Evolutionary conservation across 2,113 vertebrate genomes (phyloP), one percentile per base, ranked within the genome.

Genomic region (Lanius ludovicianus): DNA sequence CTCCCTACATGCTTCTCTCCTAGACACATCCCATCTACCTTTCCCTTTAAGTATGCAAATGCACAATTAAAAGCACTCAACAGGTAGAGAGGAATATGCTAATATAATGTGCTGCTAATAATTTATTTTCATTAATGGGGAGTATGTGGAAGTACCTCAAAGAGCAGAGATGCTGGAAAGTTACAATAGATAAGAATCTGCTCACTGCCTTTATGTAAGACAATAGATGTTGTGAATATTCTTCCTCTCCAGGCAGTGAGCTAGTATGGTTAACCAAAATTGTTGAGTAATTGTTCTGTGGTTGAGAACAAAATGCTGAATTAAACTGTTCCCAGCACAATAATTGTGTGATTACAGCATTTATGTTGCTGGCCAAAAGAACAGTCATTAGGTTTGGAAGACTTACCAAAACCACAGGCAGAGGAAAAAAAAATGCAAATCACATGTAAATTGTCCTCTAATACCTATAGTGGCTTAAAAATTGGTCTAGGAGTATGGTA

Each of bases 211-310:
- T 98, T 97, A 95, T 98, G 91, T 96, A 84, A 93, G 89, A 98
- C 97, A 98, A 98, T 98, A 97, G 98, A 97, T 97, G 96, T 97
- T 96, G 96, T 98, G 97, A 98, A 98, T 98, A 98, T 98, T 98
- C 98, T 99, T 98, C 97, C 97, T 96, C 96, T 98, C 94, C 97
- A 98, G 97, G 98, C 98, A 96, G 98, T 97, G 89, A 97, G 96
- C 97, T 97, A 97, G 98, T 99, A 98, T 98, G 99, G 98, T 99
- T 99, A 99, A 99, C 99, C 98, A 98, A 99, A 99, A 99, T 99
- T 98, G 98, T 98, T 98, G 98, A 98, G 98, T 99, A 99, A 99
- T 99, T 99, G 99, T 99, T 98, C 98, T 98, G 99, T 98, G 98
- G 99, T 99, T 98, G 98, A 98, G 98, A 98, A 98, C 98, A 98